These are phyloP conservation scores for Bungarus multicinctus DNA, from an alignment of 2,113 vertebrate genomes.

Conservation along the genomic window DNA sequence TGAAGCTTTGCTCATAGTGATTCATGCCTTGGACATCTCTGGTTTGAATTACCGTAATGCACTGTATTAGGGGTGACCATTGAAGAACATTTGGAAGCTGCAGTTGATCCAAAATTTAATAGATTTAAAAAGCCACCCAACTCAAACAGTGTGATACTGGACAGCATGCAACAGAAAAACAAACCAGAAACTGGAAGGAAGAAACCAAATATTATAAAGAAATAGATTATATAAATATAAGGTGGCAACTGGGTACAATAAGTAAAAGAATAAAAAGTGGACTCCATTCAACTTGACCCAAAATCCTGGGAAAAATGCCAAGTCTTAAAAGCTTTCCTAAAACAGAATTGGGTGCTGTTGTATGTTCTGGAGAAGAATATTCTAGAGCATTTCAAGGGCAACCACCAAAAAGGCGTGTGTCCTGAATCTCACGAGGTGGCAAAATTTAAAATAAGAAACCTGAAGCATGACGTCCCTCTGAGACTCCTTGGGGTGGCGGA, in stretches of 20 bases:
- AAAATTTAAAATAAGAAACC: background rate
- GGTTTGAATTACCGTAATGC: background rate
- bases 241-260: background rate
- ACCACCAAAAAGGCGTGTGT: background rate
- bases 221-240: background rate
- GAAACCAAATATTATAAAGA: background rate
- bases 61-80: background rate
- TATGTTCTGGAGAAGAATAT: background rate
- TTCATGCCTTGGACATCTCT: background rate
- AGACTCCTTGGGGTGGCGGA: background rate
- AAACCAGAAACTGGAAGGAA: background rate
- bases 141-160: background rate
- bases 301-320: background rate
- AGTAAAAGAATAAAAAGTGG: background rate
- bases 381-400: background rate
- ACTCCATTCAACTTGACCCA: background rate
- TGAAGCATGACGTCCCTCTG: background rate
- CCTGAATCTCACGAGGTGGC: background rate
- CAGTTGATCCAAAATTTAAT: background rate
- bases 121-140: background rate
- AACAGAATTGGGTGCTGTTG: background rate
- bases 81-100: background rate
- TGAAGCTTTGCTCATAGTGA: background rate
- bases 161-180: background rate
- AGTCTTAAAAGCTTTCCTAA: background rate